Evolutionary conservation across 1,140 invertebrate species (phyloP).

Genomic region (Triops cancriformis): DNA sequence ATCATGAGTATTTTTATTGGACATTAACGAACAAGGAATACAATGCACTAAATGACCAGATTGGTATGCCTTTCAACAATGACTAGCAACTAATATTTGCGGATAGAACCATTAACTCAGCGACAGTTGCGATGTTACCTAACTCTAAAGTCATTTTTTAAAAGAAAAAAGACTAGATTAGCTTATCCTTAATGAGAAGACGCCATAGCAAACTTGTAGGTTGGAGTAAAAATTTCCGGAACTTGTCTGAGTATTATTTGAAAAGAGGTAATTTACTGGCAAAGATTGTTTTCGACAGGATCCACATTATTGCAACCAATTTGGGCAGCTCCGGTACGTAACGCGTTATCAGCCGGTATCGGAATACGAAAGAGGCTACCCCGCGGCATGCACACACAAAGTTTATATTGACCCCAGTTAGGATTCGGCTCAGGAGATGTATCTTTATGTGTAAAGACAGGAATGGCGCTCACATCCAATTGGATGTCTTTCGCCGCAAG

Average conservation of each 20-base stretch:
- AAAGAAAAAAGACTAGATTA: slow-evolving; percentile 24
- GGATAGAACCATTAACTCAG: neutral
- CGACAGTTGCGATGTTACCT: neutral
- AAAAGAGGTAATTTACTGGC: slow-evolving; percentile 41
- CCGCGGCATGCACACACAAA: slow-evolving; percentile 78
- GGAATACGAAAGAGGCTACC: slow-evolving; percentile 70
- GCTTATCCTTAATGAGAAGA: neutral
- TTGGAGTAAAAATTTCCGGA: neutral
- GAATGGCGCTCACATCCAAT: slow-evolving; percentile 61
- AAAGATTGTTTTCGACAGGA: slow-evolving; percentile 55
- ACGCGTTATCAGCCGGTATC: slow-evolving; percentile 48
- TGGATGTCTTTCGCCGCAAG: slow-evolving; percentile 58
- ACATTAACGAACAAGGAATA: neutral
- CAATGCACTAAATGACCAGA: slow-evolving; percentile 2
- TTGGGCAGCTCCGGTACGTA: slow-evolving; percentile 26
- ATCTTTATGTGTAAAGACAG: slow-evolving; percentile 40
- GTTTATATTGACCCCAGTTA: slow-evolving; percentile 56
- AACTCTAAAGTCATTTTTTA: slow-evolving; percentile 14
- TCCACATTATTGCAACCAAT: slow-evolving; percentile 47
- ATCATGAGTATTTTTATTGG: slow-evolving; percentile 13
- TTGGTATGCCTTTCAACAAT: neutral
- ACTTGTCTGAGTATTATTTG: neutral
- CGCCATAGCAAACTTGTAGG: neutral
- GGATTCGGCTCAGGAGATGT: slow-evolving; percentile 34
- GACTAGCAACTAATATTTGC: neutral